phyloP scores from a whole-genome alignment of 2,113 vertebrate species.

The Mungos mungo region DNA sequence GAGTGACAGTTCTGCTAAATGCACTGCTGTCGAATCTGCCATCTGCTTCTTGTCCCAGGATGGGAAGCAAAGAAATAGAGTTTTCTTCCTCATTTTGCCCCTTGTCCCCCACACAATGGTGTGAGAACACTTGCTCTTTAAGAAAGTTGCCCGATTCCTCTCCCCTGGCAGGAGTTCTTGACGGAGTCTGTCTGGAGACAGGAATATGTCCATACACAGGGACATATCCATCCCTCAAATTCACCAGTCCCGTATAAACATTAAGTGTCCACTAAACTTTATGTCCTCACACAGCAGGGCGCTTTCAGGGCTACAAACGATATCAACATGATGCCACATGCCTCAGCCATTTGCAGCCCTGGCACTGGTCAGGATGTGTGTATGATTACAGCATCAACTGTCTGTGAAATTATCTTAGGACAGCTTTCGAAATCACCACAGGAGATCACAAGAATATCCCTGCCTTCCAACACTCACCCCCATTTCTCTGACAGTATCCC shows the following conservation, averaged over 20 bases:
- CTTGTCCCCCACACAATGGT: not conserved
- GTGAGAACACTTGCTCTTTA: not conserved
- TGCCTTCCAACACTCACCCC: not conserved
- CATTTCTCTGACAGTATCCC: not conserved
- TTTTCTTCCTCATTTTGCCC: not conserved
- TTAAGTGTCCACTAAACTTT: not conserved
- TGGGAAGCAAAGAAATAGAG: slow-evolving; percentile 24
- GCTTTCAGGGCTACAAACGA: not conserved
- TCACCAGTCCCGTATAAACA: not conserved
- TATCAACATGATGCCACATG: fast-evolving
- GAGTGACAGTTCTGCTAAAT: slow-evolving; percentile 58
- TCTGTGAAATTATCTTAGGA: not conserved
- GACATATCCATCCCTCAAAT: not conserved
- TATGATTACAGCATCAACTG: not conserved
- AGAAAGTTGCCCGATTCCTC: not conserved
- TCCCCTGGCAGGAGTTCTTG: not conserved
- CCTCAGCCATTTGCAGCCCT: not conserved
- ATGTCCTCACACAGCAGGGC: not conserved
- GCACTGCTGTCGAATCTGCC: slow-evolving; percentile 27
- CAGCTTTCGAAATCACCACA: not conserved
- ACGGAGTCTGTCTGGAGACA: not conserved
- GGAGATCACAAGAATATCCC: not conserved
- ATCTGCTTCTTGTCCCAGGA: slow-evolving; percentile 38
- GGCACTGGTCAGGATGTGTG: not conserved
- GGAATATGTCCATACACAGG: not conserved